Conservation (phyloP, 1,140 invertebrate genomes). For the Phenacoccus solenopsis region DNA sequence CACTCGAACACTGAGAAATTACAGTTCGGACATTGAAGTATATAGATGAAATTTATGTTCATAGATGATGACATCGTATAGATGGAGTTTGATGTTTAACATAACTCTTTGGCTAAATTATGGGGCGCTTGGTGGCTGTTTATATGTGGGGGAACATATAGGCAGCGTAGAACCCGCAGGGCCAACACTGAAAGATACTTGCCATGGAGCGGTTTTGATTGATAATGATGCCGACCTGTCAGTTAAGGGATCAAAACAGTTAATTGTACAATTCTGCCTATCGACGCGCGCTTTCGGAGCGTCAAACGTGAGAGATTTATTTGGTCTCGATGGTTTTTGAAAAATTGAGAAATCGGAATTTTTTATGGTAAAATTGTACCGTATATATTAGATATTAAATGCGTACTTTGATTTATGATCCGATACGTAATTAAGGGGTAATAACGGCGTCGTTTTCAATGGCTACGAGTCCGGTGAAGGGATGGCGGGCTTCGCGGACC, state of each 20-base stretch:
- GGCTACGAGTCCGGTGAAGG: too few species aligned
- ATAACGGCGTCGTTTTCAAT: too few species aligned
- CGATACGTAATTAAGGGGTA: background rate
- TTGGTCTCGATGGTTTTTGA: background rate
- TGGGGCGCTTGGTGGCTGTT: background rate
- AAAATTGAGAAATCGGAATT: background rate
- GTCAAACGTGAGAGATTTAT: background rate
- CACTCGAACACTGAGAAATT: constrained; percentile 4
- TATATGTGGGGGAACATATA: background rate
- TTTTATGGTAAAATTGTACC: background rate
- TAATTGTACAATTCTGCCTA: background rate
- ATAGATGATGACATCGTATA: constrained; percentile 14
- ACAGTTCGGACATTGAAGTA: background rate
- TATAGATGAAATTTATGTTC: constrained; percentile 11
- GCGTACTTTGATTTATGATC: background rate
- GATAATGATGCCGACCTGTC: constrained; percentile 14
- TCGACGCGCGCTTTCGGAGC: background rate
- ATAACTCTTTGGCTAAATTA: constrained; percentile 14
- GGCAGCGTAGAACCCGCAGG: background rate
- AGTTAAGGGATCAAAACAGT: constrained; percentile 14
- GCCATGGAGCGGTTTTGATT: constrained; percentile 4
- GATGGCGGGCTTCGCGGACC: too few species aligned
- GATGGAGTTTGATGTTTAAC: constrained; percentile 1
- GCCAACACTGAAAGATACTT: constrained; percentile 6
- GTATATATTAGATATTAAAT: too few species aligned